Evolutionary conservation across 2,797 vertebrate genomes (phyloP).

Genomic region (Xerus rutilus): DNA sequence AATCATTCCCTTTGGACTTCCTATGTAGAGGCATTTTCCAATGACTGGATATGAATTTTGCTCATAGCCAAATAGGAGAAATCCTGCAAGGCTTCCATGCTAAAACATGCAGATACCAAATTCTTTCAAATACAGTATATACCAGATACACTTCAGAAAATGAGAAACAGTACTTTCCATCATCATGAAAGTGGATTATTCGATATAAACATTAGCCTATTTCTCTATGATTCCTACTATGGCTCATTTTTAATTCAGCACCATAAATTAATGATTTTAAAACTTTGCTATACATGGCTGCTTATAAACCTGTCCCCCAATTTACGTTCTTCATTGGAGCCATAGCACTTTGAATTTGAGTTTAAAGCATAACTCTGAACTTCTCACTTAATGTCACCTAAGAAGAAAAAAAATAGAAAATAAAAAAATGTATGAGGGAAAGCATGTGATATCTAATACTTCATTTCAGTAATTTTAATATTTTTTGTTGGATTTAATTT

Average conservation of each 20-base stretch:
- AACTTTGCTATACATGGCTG: neutral
- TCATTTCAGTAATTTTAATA: neutral
- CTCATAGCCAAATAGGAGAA: neutral
- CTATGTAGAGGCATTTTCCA: neutral
- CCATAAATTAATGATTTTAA: neutral
- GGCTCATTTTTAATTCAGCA: neutral
- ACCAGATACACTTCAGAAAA: neutral
- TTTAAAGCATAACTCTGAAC: neutral
- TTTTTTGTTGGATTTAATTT: neutral
- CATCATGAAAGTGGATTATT: neutral
- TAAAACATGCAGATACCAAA: neutral
- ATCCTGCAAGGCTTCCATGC: neutral
- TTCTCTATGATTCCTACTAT: neutral
- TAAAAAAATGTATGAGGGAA: neutral
- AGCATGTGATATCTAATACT: neutral
- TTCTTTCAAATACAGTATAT: neutral
- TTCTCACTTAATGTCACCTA: neutral
- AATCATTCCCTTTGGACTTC: neutral
- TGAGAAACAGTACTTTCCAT: neutral
- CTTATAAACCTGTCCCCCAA: neutral
- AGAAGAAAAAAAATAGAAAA: neutral
- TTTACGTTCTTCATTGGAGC: neutral
- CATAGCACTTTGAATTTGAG: neutral
- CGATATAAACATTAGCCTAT: neutral
- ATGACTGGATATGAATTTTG: neutral